Evolutionary conservation across 2,888 invertebrate species (phyloP).

Genomic region (Amphimallon solstitiale): DNA sequence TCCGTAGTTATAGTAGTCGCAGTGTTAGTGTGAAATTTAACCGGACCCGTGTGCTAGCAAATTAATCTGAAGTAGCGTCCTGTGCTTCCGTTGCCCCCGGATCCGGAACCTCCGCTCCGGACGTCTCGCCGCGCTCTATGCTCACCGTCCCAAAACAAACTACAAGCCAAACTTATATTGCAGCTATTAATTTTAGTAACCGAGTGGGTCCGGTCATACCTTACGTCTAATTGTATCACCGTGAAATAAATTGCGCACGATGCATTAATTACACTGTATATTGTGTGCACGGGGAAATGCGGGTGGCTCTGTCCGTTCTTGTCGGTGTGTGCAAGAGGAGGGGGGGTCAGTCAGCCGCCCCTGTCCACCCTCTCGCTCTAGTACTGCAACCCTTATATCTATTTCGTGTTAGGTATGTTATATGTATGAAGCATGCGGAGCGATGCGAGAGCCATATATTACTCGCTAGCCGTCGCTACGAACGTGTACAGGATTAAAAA

Average conservation of each 20-base stretch:
- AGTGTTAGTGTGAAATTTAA: neutral
- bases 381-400: conserved; percentile 5
- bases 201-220: conserved; percentile 54
- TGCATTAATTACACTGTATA: conserved; percentile 58
- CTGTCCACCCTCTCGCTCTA: conserved; percentile 32
- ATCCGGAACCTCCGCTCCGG: neutral
- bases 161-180: conserved; percentile 61
- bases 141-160: conserved; percentile 55
- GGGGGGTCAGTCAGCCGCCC: conserved; percentile 50
- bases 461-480: conserved; percentile 47
- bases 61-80: neutral
- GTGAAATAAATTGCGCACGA: conserved; percentile 60
- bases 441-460: conserved; percentile 50
- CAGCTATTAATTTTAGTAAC: conserved; percentile 63
- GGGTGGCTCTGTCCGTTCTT: conserved; percentile 21
- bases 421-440: conserved; percentile 56
- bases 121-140: neutral
- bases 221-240: conserved; percentile 60
- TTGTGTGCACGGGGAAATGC: conserved; percentile 33
- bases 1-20: too few relatives aligned
- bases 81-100: neutral
- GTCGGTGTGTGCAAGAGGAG: conserved; percentile 48
- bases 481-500: conserved; percentile 60
- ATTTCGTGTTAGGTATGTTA: conserved; percentile 25
- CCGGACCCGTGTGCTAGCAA: neutral